Base-by-base conservation (phyloP, 2,888 invertebrate species). In the Cylloceria caligata region DNA sequence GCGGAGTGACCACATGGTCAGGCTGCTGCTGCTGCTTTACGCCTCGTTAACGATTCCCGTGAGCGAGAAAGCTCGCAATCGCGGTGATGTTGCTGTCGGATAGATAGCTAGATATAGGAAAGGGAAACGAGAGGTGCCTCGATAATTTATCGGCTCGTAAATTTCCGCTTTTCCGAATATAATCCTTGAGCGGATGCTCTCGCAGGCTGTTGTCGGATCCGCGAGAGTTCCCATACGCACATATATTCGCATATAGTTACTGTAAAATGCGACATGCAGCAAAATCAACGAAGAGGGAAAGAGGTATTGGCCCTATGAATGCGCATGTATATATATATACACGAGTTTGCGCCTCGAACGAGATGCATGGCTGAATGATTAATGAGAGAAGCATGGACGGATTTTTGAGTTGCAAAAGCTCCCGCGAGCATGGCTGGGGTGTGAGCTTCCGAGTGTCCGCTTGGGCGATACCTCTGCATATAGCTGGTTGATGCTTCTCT, bases 111-210 rank as follows among this genome's bases (percentile, higher is more conserved):
- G 57, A 57, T 16, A 30, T 16, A 42, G 36, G 19, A 21, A 30
- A 45, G 19, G 19, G 27, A 9, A 69, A 52, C 34, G 64, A 60
- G 62, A 72, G 69, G 85, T 83, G 85, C 74, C 86, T 78, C 77
- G 85, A 88, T 90, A 90, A 90, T 90, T 90, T 90, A 90, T 91
- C 87, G 89, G 88, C 88, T 88, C 88, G 88, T 91, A 91, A 91
- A 91, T 90, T 90, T 86, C 85, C 87, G 87, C 89, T 89, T 90
- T 89, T 30, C 89, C 89, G 89, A 90, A 90, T 89, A 88, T 86
- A 88, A 87, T 88, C 85, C 84, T 84, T 80, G 75, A 57, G 64
- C 76, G 45, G 45, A 67, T 21, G 34, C 74, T 55, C 73, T 52
- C 64, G 62, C 62, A n/a, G n/a, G n/a, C 24, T 39, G 52, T 62